phyloP scores from a whole-genome alignment of 2,888 invertebrate species.

The Cheilosia vernalis region DNA sequence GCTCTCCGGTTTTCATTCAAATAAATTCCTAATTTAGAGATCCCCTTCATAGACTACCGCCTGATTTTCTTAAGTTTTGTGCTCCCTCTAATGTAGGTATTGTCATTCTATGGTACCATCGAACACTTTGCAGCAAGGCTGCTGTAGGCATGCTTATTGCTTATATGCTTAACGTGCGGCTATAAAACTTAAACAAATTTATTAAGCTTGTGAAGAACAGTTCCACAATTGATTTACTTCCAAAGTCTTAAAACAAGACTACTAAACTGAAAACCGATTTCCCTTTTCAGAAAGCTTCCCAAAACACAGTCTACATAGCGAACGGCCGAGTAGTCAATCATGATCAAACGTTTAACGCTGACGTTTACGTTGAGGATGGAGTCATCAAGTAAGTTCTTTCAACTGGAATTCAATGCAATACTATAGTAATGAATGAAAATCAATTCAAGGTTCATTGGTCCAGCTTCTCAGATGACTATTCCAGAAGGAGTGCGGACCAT shows the following conservation, averaged over 20 bases:
- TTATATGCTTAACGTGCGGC: too few species aligned
- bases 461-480: conserved; percentile 81
- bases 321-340: conserved; percentile 98
- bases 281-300: conserved; percentile 89
- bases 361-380: conserved; percentile 98
- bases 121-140: too few species aligned
- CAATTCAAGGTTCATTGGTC: conserved; percentile 81
- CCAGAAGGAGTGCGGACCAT: conserved; percentile 96
- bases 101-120: too few species aligned
- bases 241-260: not conserved
- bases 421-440: not conserved
- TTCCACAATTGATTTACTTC: too few species aligned
- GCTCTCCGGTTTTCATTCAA: too few species aligned
- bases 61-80: too few species aligned
- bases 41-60: too few species aligned
- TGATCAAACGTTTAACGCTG: conserved; percentile 93
- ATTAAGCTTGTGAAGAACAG: too few species aligned
- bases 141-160: too few species aligned
- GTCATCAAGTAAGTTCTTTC: conserved; percentile 91
- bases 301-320: conserved; percentile 96
- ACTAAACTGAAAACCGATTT: conserved; percentile 51
- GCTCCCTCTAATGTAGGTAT: too few species aligned
- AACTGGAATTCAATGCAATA: not conserved
- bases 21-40: too few species aligned
- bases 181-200: too few species aligned